Percentiles rank a stretch among this genome's conserved stretches.
Conservation (phyloP, 2,797 vertebrate species). For the Oryzias sinensis region DNA sequence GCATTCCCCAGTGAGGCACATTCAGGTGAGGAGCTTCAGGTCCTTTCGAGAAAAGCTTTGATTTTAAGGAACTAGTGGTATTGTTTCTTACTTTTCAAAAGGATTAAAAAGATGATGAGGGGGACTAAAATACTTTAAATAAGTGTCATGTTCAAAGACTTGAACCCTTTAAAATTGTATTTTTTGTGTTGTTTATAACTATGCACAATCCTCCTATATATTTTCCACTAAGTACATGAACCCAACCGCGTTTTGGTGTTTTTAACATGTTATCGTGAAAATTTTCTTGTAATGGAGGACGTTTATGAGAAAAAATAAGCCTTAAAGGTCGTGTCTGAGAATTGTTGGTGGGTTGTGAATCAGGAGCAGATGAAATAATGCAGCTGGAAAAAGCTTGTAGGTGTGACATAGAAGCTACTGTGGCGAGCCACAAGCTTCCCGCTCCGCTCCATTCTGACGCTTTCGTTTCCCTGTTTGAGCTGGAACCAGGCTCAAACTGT, state of each 20-base stretch:
- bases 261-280: too few relatives aligned
- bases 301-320: too few relatives aligned
- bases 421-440: too few relatives aligned
- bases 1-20: constrained; percentile 38
- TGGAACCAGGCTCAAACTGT: too few relatives aligned
- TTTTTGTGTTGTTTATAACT: background rate
- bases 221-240: constrained; percentile 12
- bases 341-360: too few relatives aligned
- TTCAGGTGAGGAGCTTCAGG: constrained; percentile 37
- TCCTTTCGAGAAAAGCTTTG: constrained; percentile 31
- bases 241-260: background rate
- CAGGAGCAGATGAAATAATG: too few relatives aligned
- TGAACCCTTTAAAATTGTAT: constrained; percentile 1
- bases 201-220: background rate
- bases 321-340: too few relatives aligned
- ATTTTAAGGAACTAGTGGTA: constrained; percentile 22
- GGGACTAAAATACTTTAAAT: background rate
- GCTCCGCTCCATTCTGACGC: too few relatives aligned
- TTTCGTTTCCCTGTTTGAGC: too few relatives aligned
- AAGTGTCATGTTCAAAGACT: background rate
- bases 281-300: too few relatives aligned
- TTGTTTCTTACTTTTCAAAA: constrained; percentile 11
- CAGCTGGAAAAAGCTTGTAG: too few relatives aligned
- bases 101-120: background rate
- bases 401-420: too few relatives aligned